Evolutionary conservation across 2,888 invertebrate species (phyloP).

Genomic region (Phlogophora meticulosa): DNA sequence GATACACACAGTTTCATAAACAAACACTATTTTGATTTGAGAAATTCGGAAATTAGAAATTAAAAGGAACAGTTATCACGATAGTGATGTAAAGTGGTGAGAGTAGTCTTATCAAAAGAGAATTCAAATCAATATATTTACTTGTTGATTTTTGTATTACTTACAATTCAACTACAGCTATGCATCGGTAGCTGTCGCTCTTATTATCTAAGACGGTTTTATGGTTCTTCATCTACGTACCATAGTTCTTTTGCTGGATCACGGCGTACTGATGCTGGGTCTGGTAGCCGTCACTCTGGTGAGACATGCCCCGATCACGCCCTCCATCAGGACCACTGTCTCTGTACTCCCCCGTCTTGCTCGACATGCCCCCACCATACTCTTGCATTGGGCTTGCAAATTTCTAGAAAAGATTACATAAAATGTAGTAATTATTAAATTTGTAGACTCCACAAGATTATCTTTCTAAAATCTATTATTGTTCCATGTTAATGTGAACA

Average conservation of each 20-base stretch:
- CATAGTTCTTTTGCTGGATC: slow-evolving; percentile 84
- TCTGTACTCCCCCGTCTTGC: slow-evolving; percentile 82
- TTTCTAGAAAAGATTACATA: slow-evolving; percentile 66
- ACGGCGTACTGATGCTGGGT: slow-evolving; percentile 76
- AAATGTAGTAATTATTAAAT: too few species aligned
- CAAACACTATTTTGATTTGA: background rate
- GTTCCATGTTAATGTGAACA: too few species aligned
- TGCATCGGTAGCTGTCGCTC: background rate
- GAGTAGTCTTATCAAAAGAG: background rate
- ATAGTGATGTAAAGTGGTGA: background rate
- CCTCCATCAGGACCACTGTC: slow-evolving; percentile 73
- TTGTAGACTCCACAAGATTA: too few species aligned
- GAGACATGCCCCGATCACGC: slow-evolving; percentile 73
- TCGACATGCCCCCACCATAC: slow-evolving; percentile 84
- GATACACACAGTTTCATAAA: background rate
- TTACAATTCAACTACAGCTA: background rate
- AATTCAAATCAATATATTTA: too few species aligned
- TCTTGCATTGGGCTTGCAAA: slow-evolving; percentile 87
- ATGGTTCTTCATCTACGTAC: slow-evolving; percentile 63
- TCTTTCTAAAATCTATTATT: too few species aligned
- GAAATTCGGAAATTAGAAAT: too few species aligned
- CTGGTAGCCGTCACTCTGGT: slow-evolving; percentile 74
- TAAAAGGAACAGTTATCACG: background rate
- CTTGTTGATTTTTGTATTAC: background rate
- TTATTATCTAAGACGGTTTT: background rate